These are phyloP conservation scores for Epinotia nisella DNA, from an alignment of 2,888 invertebrate species.

Conservation along the genomic window DNA sequence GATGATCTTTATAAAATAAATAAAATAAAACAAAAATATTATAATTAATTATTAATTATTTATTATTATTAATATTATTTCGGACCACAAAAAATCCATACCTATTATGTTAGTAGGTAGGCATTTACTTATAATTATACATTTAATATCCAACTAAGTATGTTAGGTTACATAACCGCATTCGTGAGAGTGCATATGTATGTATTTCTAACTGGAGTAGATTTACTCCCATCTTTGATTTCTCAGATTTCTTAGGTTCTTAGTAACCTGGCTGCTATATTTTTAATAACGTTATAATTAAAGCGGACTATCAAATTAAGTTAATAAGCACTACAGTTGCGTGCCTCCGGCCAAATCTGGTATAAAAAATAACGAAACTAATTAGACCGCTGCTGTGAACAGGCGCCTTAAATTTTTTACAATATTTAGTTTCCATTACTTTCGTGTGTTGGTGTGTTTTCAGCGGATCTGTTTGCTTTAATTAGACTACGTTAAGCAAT, in stretches of 20 bases:
- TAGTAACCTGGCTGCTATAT: not conserved
- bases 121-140: no score
- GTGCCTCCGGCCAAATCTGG: not conserved
- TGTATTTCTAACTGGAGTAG: no score
- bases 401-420: not conserved
- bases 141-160: no score
- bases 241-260: not conserved
- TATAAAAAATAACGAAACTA: slow-evolving; percentile 8
- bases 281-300: slow-evolving; percentile 6
- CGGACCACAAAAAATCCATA: no score
- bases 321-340: not conserved
- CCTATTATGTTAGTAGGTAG: no score
- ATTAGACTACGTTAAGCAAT: not conserved
- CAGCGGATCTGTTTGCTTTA: not conserved
- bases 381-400: not conserved
- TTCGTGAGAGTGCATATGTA: no score
- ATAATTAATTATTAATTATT: no score
- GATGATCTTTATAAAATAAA: no score
- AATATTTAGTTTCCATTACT: not conserved
- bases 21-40: no score
- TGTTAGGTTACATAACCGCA: no score
- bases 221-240: not conserved
- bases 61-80: no score
- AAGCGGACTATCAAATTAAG: not conserved
- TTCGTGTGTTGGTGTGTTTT: not conserved